Conservation (phyloP, 2,113 vertebrate genomes). For the Speoplatyrhinus poulsoni region DNA sequence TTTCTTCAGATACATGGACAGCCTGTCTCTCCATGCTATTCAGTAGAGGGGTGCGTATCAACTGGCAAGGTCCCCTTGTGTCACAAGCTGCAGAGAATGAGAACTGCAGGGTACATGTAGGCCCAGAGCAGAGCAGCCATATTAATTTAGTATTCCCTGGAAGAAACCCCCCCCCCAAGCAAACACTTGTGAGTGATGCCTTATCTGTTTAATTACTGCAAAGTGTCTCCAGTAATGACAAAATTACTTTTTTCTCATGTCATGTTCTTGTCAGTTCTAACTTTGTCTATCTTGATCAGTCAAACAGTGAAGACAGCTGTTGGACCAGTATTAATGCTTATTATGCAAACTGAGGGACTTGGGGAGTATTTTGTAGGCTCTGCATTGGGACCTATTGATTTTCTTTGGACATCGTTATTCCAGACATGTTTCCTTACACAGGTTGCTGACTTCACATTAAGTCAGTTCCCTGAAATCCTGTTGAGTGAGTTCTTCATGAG, state of each 20-base stretch:
- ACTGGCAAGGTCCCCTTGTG: conserved; percentile 32
- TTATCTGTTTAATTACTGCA: too few relatives aligned
- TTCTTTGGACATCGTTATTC: conserved; percentile 13
- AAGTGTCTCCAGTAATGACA: too few relatives aligned
- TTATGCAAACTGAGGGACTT: conserved; percentile 2
- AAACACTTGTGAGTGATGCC: too few relatives aligned
- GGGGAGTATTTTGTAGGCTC: conserved; percentile 4
- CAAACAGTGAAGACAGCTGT: background rate
- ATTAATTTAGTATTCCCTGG: too few relatives aligned
- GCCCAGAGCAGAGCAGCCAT: background rate
- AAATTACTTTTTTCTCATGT: background rate
- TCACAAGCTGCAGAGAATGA: background rate
- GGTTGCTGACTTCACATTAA: conserved; percentile 20
- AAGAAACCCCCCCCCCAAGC: too few relatives aligned
- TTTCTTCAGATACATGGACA: conserved; percentile 29
- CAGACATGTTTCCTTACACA: conserved; percentile 9
- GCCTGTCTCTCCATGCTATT: conserved; percentile 18
- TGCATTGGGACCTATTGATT: conserved; percentile 27
- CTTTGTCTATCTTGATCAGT: conserved; percentile 2
- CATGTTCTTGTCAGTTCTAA: background rate
- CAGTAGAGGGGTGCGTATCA: conserved; percentile 8
- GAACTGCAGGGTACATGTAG: conserved; percentile 18
- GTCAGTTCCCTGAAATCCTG: conserved; percentile 12
- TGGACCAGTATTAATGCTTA: background rate
- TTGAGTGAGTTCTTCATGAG: conserved; percentile 20